A percentile compares a stretch with the other conserved stretches of the same genome.
These are phyloP conservation scores for Cervus canadensis DNA, from an alignment of 2,113 vertebrate genomes.

Conservation along the genomic window DNA sequence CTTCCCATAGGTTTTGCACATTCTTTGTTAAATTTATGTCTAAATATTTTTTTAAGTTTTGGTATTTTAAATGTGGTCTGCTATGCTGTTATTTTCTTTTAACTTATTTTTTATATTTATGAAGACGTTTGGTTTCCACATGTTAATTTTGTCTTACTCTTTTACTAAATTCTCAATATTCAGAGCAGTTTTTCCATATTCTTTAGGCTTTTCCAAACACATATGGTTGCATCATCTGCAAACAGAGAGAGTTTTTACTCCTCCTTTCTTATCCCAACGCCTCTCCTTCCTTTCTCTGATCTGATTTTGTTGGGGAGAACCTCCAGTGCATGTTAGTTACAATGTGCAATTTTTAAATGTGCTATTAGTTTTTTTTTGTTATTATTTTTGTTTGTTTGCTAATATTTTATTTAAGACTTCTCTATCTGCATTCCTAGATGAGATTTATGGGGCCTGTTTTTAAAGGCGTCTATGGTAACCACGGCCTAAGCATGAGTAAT, in stretches of 20 bases:
- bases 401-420: neutral
- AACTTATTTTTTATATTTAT: neutral
- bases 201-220: neutral
- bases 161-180: neutral
- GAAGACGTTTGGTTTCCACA: neutral
- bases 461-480: neutral
- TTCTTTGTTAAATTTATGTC: neutral
- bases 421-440: neutral
- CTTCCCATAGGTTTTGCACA: neutral
- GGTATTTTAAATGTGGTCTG: neutral
- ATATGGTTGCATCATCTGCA: neutral
- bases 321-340: neutral
- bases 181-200: neutral
- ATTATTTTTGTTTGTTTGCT: neutral
- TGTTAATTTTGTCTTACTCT: neutral
- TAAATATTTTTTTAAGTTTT: constrained; percentile 6
- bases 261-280: neutral
- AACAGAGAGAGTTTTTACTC: neutral
- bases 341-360: neutral
- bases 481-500: neutral
- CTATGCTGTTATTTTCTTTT: neutral
- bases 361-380: neutral
- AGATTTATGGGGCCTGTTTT: neutral
- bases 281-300: neutral
- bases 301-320: neutral